Base-by-base conservation (phyloP, 1,140 invertebrate genomes). In the Drosophila varians region DNA sequence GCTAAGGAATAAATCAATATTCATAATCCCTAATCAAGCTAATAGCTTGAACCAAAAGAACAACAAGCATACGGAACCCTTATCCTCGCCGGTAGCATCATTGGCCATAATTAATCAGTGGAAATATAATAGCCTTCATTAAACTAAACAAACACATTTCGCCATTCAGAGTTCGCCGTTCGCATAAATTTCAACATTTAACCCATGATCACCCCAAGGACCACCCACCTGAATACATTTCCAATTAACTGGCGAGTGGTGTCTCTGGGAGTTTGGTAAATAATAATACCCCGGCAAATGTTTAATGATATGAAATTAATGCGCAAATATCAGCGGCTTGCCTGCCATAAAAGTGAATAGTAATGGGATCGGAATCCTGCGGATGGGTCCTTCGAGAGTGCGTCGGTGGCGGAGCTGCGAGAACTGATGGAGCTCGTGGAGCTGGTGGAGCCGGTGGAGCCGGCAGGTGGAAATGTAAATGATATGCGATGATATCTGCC, bases 251-350 rank as follows among this genome's bases (percentile, higher is more conserved):
- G 72, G 26, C 34, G 43, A 23, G 8, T 16, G 28, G 52, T 46
- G 12, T 31, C 54, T 38, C 36, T 38, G 12, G 55, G 66, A 42
- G 25, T 34, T 68, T 68, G 53, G 73, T 68, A 83, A 79, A 83
- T 86, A 86, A 75, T 72, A 86, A 68, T 60, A 55, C 26, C 54
- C 46, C 25, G 57, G 40, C 47, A 72, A 77, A 76, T 86, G 79
- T 68, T 84, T 79, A 84, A 84, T 84, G 80, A 84, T 75, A 69
- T 58, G 79, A 79, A 84, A 84, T 86, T 86, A 84, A 84, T 84
- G 66, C 51, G 76, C 61, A 84, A 84, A 76, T 84, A 86, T 86
- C 72, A 61, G 53, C 47, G 55, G 62, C 60, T 58, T 54, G 46
- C 19, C 11, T 57, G 46, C 47, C 55, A 48, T 54, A 38, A 61